Conservation (phyloP, 2,888 invertebrate species). For the Zaprionus bogoriensis region DNA sequence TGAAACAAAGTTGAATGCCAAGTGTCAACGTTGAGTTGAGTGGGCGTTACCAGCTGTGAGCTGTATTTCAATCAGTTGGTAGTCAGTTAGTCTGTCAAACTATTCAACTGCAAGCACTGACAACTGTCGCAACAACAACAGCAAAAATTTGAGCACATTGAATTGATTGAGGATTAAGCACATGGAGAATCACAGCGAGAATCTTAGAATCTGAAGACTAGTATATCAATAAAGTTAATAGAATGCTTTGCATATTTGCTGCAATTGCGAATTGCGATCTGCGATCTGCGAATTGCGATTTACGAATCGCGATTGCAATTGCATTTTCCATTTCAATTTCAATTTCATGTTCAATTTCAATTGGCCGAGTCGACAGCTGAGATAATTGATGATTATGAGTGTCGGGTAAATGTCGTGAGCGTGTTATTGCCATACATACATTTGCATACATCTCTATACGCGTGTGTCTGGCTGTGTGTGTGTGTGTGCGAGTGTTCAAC, state of each 20-base stretch:
- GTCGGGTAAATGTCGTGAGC: constrained; percentile 63
- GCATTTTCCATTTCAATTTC: constrained; percentile 21
- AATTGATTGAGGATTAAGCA: background rate
- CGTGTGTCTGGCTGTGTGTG: too few species aligned
- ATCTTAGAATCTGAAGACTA: background rate
- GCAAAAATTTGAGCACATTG: background rate
- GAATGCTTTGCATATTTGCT: constrained; percentile 52
- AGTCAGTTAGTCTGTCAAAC: background rate
- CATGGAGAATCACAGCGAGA: background rate
- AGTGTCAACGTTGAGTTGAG: background rate
- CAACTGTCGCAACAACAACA: constrained; percentile 61
- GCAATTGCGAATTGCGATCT: constrained; percentile 34
- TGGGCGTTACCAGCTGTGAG: too few species aligned
- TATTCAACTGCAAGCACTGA: constrained; percentile 32
- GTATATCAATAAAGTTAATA: constrained; percentile 22
- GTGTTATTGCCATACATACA: constrained; percentile 32
- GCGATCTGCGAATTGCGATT: background rate
- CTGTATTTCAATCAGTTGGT: background rate
- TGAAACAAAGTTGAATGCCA: background rate
- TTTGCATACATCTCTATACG: background rate
- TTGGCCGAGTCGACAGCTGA: constrained; percentile 51
- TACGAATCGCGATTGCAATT: constrained; percentile 19
- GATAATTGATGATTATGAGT: constrained; percentile 75
- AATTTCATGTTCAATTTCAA: constrained; percentile 40
- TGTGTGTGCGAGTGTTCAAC: too few species aligned